Evolutionary conservation across 2,113 vertebrate species (phyloP).

Genomic region (Marmota monax): DNA sequence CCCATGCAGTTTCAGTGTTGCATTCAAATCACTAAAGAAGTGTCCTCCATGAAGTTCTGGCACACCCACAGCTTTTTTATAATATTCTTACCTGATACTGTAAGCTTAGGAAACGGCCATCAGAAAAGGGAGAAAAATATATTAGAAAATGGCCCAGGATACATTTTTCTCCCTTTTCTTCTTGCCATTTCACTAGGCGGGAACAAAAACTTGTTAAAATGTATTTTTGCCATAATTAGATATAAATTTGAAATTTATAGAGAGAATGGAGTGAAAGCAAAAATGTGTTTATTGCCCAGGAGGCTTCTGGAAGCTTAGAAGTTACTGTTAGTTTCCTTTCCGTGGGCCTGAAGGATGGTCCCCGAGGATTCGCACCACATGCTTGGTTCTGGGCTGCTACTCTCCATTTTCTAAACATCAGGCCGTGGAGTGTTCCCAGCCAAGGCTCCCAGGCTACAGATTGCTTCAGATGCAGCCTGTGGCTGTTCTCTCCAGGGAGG

Average conservation of each 20-base stretch:
- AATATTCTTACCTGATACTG: background rate
- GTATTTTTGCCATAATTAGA: constrained; percentile 32
- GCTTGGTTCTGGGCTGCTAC: background rate
- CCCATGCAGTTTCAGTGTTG: background rate
- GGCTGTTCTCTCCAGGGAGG: constrained; percentile 38
- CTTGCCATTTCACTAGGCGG: background rate
- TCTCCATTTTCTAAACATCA: background rate
- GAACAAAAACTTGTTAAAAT: background rate
- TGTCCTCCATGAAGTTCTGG: background rate
- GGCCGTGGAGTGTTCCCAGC: background rate
- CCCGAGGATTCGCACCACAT: background rate
- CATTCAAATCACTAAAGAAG: background rate
- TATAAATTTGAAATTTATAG: constrained; percentile 38
- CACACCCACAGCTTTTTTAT: background rate
- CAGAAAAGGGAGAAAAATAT: background rate
- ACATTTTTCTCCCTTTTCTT: background rate
- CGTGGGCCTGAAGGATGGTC: background rate
- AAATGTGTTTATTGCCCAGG: background rate
- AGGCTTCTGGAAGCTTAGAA: background rate
- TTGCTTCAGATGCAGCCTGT: background rate
- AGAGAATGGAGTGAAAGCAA: background rate
- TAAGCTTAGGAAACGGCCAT: background rate
- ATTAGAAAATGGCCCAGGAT: background rate
- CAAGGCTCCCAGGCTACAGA: background rate
- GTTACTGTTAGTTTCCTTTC: background rate